Conservation (phyloP, 1,140 invertebrate species). For the Camponotus pennsylvanicus region DNA sequence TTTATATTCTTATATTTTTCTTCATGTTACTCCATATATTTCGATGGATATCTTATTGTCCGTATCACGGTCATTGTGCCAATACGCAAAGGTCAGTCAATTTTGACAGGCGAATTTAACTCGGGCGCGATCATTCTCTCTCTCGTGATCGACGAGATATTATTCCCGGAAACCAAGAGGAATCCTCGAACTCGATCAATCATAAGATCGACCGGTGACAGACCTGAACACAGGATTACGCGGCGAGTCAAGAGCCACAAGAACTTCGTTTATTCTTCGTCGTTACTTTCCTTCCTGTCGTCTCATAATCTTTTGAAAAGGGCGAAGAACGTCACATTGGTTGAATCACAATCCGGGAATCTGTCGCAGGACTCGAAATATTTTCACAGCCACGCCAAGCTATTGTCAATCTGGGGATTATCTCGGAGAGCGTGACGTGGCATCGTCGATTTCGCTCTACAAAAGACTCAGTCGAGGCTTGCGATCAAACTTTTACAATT, state of each 20-base stretch:
- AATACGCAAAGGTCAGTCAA: constrained; percentile 29
- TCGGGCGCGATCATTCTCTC: not conserved
- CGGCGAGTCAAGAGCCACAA: constrained; percentile 41
- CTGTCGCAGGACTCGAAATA: constrained; percentile 74
- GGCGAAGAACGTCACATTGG: constrained; percentile 58
- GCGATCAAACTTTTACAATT: constrained; percentile 5
- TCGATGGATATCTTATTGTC: constrained; percentile 1
- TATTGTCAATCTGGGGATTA: constrained; percentile 75
- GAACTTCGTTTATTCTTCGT: constrained; percentile 64
- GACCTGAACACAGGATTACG: constrained; percentile 48
- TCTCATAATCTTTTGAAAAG: constrained; percentile 67
- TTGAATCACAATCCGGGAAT: constrained; percentile 63
- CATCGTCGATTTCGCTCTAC: not conserved
- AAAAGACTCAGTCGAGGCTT: constrained; percentile 13
- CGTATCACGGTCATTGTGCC: not conserved
- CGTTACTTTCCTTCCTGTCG: constrained; percentile 63
- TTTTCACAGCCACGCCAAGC: constrained; percentile 78
- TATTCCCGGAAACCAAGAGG: not conserved
- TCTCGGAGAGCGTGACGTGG: constrained; percentile 9
- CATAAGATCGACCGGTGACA: constrained; percentile 49
- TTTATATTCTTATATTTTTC: constrained; percentile 14
- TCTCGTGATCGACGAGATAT: constrained; percentile 30
- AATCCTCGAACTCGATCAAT: constrained; percentile 31
- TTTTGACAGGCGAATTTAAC: constrained; percentile 9
- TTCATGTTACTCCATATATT: not conserved